Conservation (phyloP, 2,113 vertebrate species). For the Grallaria varia region DNA sequence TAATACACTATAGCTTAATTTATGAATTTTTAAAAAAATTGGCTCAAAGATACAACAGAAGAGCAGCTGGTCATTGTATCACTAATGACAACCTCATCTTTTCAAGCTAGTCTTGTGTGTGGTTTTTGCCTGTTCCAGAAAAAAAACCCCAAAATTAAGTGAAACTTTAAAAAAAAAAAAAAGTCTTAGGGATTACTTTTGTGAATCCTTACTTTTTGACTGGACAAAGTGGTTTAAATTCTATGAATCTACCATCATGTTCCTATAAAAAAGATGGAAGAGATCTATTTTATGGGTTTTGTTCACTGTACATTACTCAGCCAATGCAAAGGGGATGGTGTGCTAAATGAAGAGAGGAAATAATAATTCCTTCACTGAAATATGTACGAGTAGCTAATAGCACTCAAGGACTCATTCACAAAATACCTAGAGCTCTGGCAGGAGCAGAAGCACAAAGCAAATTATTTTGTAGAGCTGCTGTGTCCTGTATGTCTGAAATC, state of each 20-base stretch:
- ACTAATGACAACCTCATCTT: neutral
- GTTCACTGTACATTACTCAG: neutral
- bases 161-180: neutral
- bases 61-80: neutral
- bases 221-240: neutral
- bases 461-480: neutral
- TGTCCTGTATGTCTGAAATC: neutral
- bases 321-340: neutral
- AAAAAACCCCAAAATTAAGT: neutral
- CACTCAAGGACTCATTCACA: neutral
- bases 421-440: neutral
- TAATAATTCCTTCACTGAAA: neutral
- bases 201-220: neutral
- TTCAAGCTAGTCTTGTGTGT: neutral
- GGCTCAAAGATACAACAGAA: neutral
- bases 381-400: neutral
- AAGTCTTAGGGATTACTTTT: neutral
- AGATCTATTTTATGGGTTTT: neutral
- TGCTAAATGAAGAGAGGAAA: neutral
- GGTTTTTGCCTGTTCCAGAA: fast-evolving
- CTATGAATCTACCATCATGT: neutral
- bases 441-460: neutral
- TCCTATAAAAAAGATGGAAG: neutral
- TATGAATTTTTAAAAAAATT: neutral
- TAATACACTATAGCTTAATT: neutral